These are phyloP conservation scores for Conger conger DNA, from an alignment of 2,113 vertebrate genomes.

Conservation along the genomic window DNA sequence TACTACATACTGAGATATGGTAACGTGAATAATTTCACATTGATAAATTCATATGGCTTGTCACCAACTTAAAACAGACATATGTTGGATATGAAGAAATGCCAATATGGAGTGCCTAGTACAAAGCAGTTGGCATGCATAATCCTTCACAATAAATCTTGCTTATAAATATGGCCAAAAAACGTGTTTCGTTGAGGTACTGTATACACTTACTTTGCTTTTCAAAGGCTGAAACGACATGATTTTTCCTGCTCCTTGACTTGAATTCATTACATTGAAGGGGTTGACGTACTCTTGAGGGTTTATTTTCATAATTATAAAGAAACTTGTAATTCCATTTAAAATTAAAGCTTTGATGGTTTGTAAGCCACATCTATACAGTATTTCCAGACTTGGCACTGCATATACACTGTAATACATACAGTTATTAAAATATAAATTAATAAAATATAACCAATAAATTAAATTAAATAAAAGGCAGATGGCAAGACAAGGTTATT, in stretches of 20 bases:
- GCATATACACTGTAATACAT: slow-evolving; percentile 34
- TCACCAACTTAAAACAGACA: slow-evolving; percentile 62
- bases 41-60: slow-evolving; percentile 64
- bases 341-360: background rate
- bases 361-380: background rate
- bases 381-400: background rate
- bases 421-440: slow-evolving; percentile 45
- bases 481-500: slow-evolving; percentile 54
- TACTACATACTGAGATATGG: too few species aligned
- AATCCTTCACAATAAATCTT: slow-evolving; percentile 73
- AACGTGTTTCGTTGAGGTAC: slow-evolving; percentile 49
- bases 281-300: background rate
- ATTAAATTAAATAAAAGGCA: slow-evolving; percentile 47
- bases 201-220: slow-evolving; percentile 58
- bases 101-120: slow-evolving; percentile 65
- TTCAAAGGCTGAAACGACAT: slow-evolving; percentile 38
- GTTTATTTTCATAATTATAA: background rate
- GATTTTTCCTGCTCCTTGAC: slow-evolving; percentile 13
- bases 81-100: slow-evolving; percentile 72
- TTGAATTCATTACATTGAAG: background rate
- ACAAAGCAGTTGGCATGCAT: slow-evolving; percentile 68
- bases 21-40: slow-evolving; percentile 65
- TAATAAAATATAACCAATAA: slow-evolving; percentile 47
- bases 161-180: slow-evolving; percentile 60
- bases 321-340: background rate